Base-by-base conservation (phyloP, 2,888 invertebrate genomes). In the Cantharis flavilabris region DNA sequence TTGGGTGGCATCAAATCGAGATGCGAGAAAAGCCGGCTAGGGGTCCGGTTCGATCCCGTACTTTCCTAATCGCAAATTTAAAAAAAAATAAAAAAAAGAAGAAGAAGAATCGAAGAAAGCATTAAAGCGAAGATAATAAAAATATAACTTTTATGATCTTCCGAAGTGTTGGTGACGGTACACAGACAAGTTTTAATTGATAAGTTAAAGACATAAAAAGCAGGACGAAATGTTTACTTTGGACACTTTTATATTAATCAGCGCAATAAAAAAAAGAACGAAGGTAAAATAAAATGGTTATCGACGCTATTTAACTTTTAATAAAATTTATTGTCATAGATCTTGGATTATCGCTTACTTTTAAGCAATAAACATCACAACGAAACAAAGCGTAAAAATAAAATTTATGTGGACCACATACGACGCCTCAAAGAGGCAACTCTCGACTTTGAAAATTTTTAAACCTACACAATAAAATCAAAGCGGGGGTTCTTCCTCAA, bases 351-450 rank as follows among this genome's bases (percentile, higher is more conserved):
- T 72, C 75, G 67, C 67, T 63, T 62, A 67, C 75, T 74, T 76
- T 78, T 73, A 70, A 70, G 73, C 69, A 75, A 78, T 78, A 78
- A 78, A 77, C 74, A 62, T 76, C 77, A 65, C 23, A 71, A 65
- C 78, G 78, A 78, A 78, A 78, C 78, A 78, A 78, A 78, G 75
- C 75, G 75, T 76, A 78, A 78, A 78, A 78, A 75, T 75, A 69
- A 81, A 84, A 85, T 85, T 85, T 84, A 85, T 85, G 83, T 83
- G 82, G 85, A 85, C 85, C 85, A 85, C 85, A 85, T 85, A 83
- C 84, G 85, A 82, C 62, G 85, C 71, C 75, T 76, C 49, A 69
- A 62, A 73, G 63, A 64, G 62, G 65, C 49, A 69, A 67, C 75
- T 71, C 33, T 20, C 70, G 75, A 67, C 33, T 75, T 77, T 0